phyloP scores from a whole-genome alignment of 2,113 vertebrate genomes.

The Laticauda colubrina region DNA sequence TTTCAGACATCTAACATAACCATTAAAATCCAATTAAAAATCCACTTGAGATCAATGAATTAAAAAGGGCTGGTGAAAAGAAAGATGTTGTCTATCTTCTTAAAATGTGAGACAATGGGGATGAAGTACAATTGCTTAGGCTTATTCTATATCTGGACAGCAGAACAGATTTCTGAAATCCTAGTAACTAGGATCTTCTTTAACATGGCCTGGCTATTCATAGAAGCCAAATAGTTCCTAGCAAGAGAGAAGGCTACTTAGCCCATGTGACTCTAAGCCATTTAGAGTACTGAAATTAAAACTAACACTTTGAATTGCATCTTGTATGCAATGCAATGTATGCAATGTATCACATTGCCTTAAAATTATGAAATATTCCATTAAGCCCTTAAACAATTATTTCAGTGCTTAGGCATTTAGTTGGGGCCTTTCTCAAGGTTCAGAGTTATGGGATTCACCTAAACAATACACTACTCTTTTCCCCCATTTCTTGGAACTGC shows the following conservation, averaged over 20 bases:
- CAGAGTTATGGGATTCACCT: neutral
- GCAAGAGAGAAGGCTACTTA: neutral
- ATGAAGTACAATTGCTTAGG: neutral
- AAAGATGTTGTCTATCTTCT: neutral
- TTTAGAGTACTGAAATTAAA: neutral
- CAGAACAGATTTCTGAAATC: neutral
- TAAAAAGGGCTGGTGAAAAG: neutral
- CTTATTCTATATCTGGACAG: neutral
- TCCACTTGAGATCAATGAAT: neutral
- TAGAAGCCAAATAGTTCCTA: neutral
- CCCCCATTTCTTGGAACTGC: neutral
- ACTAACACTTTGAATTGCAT: neutral
- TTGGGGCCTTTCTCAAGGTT: neutral
- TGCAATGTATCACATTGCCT: no score
- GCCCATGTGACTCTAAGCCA: neutral
- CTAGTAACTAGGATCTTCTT: neutral
- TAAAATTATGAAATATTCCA: neutral
- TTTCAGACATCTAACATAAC: neutral
- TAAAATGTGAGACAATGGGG: neutral
- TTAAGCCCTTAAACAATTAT: neutral
- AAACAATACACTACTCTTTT: neutral
- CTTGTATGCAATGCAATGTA: neutral
- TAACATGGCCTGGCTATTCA: neutral
- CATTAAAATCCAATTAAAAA: neutral
- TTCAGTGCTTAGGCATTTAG: neutral